Conservation (phyloP, 2,888 invertebrate species). For the Pecten maximus region DNA sequence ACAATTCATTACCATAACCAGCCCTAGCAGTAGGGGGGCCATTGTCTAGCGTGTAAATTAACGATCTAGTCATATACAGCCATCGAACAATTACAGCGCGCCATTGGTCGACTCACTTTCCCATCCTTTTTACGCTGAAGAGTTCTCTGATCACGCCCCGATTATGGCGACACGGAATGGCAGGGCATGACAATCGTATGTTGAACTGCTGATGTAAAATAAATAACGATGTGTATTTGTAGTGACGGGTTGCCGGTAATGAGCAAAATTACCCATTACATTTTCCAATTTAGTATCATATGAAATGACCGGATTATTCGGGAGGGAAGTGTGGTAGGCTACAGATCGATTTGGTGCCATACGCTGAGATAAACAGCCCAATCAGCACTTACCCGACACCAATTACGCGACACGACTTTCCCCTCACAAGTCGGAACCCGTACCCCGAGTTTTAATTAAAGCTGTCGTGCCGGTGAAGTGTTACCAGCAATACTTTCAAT, state of each 20-base stretch:
- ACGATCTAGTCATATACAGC: not conserved
- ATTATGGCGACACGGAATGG: not conserved
- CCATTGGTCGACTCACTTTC: constrained; percentile 25
- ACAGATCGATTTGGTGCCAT: constrained; percentile 47
- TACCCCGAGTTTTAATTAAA: constrained; percentile 53
- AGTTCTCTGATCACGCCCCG: not conserved
- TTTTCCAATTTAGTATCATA: constrained; percentile 17
- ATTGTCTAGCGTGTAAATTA: constrained; percentile 20
- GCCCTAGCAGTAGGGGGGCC: not conserved
- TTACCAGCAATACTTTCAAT: constrained; percentile 25
- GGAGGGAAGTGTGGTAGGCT: constrained; percentile 36
- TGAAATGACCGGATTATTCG: constrained; percentile 33
- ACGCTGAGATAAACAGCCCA: constrained; percentile 54
- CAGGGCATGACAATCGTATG: constrained; percentile 23
- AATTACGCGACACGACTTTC: constrained; percentile 56
- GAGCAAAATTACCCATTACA: constrained; percentile 43
- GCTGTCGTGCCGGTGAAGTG: constrained; percentile 44
- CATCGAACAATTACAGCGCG: not conserved
- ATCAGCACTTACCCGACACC: constrained; percentile 46
- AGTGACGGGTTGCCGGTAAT: constrained; percentile 39
- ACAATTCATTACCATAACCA: constrained; percentile 31
- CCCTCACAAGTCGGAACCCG: constrained; percentile 44
- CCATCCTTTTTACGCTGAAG: constrained; percentile 24
- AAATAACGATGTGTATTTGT: constrained; percentile 35
- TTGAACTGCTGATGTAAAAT: constrained; percentile 27